Percentiles rank a stretch among this genome's conserved stretches.
Evolutionary conservation across 2,888 invertebrate species (phyloP).

Genomic region (Drosophila pegasa): DNA sequence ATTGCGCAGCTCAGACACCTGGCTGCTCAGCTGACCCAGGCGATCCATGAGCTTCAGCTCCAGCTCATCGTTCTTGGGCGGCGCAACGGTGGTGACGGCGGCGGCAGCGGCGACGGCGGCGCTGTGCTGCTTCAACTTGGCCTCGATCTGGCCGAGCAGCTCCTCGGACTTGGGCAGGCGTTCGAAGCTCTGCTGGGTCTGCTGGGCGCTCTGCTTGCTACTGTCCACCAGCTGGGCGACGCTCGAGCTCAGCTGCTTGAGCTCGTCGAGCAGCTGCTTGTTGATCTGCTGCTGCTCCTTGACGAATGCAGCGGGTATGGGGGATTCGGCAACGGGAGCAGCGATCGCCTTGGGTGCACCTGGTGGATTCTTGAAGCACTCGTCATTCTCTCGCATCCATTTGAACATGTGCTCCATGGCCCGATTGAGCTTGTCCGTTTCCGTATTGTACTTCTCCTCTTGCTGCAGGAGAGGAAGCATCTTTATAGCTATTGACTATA

Average conservation of each 20-base stretch:
- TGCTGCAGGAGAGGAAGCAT: conserved; percentile 65
- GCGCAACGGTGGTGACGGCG: conserved; percentile 66
- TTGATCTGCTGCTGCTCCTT: conserved; percentile 76
- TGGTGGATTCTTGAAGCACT: conserved; percentile 83
- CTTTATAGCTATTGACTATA: background rate
- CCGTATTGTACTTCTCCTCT: conserved; percentile 84
- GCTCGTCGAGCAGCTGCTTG: conserved; percentile 73
- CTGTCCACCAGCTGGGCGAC: conserved; percentile 72
- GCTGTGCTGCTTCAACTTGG: conserved; percentile 77
- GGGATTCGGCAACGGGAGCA: conserved; percentile 24
- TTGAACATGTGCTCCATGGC: conserved; percentile 83
- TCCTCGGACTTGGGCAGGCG: conserved; percentile 78
- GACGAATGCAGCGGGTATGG: conserved; percentile 69
- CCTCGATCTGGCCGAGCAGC: conserved; percentile 81
- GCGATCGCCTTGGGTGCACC: conserved; percentile 21
- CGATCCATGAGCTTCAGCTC: conserved; percentile 85
- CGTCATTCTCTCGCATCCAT: conserved; percentile 83
- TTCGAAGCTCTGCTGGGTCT: conserved; percentile 78
- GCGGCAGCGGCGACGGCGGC: conserved; percentile 64
- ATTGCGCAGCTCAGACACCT: conserved; percentile 83
- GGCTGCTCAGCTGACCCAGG: conserved; percentile 84
- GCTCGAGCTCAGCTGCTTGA: conserved; percentile 72
- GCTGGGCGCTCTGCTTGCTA: conserved; percentile 73
- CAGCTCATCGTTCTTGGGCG: conserved; percentile 84
- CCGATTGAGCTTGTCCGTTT: conserved; percentile 83